Evolutionary conservation across 1,140 invertebrate genomes (phyloP), one percentile per base, ranked within the genome.

Genomic region (Acromyrmex echinatior): DNA sequence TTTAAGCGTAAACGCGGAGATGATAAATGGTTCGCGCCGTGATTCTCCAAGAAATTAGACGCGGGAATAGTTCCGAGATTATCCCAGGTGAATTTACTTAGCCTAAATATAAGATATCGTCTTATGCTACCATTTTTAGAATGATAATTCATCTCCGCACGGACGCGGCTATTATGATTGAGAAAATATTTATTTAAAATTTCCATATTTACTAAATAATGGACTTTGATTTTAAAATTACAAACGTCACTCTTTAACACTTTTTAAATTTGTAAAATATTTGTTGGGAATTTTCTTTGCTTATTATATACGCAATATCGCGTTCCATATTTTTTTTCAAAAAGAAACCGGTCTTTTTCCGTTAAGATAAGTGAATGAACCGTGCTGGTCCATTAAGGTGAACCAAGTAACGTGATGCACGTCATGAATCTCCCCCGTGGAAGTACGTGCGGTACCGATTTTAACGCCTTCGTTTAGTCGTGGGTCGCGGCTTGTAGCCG

Each of bases 1-100:
- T 74, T 84, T 71, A 84, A 84, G 70, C 80, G 80, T 76, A 84
- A 84, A 84, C 80, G 80, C 53, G 70, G 39, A 76, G 70, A 84
- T 84, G 80, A 84, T 84, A 84, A 84, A 84, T 84, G 70, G 58
- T 49, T 74, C 70, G 70, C 53, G 70, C 80, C 70, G 80, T 84
- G 80, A 84, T 76, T 84, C 70, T 84, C 70, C 80, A 35, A 58
- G 70, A 84, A 84, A 84, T 84, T 84, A 84, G 39, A 76, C 39
- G 45, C 80, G 25, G 56, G 45, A 62, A 84, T 74, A 49, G 25
- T 63, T 62, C 14, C 70, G 45, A 84, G 28, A 76, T 84, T 84
- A 84, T 84, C 70, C 56, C 56, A 62, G 66, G 56, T 62, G 71
- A 74, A 84, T 84, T 39, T 74, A 62, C 39, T 82, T 74, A 74